Evolutionary conservation across 2,113 vertebrate genomes (phyloP).

Genomic region (Monopterus albus): DNA sequence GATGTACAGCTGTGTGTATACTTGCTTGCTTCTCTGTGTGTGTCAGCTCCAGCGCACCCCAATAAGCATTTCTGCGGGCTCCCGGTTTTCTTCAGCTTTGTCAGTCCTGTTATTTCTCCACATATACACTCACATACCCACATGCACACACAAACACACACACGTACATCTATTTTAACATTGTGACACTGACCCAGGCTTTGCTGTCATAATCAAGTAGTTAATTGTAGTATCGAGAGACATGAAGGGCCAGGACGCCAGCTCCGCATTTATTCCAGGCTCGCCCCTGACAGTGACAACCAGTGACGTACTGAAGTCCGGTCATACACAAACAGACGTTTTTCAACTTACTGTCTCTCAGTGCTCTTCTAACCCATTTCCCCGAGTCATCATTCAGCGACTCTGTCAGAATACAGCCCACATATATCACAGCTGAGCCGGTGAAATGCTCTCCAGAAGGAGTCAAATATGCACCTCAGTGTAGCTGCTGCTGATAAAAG

Average conservation of each 20-base stretch:
- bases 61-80: constrained; percentile 35
- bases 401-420: constrained; percentile 60
- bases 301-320: constrained; percentile 39
- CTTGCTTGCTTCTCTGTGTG: constrained; percentile 27
- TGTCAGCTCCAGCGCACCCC: constrained; percentile 7
- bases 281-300: constrained; percentile 53
- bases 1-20: constrained; percentile 73
- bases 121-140: no score
- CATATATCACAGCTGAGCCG: constrained; percentile 64
- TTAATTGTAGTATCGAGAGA: constrained; percentile 64
- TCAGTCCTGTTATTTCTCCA: constrained; percentile 29
- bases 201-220: constrained; percentile 56
- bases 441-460: constrained; percentile 55
- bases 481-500: constrained; percentile 64
- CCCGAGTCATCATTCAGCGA: constrained; percentile 72
- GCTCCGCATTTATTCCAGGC: constrained; percentile 53
- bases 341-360: constrained; percentile 55
- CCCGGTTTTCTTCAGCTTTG: constrained; percentile 30
- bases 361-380: constrained; percentile 69
- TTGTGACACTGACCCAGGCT: constrained; percentile 59
- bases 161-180: constrained; percentile 37
- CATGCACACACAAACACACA: background rate
- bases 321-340: constrained; percentile 63
- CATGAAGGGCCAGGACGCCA: constrained; percentile 46
- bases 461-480: constrained; percentile 70